phyloP scores from a whole-genome alignment of 2,113 vertebrate genomes.

The Tenrec ecaudatus region DNA sequence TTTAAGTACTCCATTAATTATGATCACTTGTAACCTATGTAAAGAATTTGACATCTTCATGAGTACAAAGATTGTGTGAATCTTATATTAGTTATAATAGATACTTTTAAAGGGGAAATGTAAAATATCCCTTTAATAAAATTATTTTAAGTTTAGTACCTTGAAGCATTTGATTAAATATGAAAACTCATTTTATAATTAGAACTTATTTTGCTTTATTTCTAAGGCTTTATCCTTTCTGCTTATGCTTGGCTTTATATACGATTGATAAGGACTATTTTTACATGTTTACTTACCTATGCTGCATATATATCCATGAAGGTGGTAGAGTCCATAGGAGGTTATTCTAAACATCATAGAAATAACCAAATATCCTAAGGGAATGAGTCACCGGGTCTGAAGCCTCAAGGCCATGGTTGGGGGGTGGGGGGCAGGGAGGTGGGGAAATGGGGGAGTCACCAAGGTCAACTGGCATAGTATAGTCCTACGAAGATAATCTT shows the following conservation, averaged over 20 bases:
- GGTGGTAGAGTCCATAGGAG: no score
- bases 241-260: neutral
- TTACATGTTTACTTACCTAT: no score
- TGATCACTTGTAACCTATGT: constrained; percentile 24
- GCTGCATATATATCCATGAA: no score
- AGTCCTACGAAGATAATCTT: no score
- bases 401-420: no score
- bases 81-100: constrained; percentile 21
- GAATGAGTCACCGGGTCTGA: no score
- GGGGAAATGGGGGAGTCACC: no score
- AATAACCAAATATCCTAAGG: no score
- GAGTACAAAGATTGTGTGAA: neutral
- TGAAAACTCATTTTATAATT: constrained; percentile 38
- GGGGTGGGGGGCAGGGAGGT: no score
- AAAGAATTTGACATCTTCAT: constrained; percentile 42
- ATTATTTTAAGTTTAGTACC: neutral
- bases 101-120: constrained; percentile 41
- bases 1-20: constrained; percentile 7
- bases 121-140: neutral
- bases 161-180: constrained; percentile 44
- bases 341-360: no score
- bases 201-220: neutral
- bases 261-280: no score
- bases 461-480: no score
- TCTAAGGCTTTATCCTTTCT: constrained; percentile 1